Evolutionary conservation across 2,888 invertebrate genomes (phyloP).

Genomic region (Spisula subtruncata): DNA sequence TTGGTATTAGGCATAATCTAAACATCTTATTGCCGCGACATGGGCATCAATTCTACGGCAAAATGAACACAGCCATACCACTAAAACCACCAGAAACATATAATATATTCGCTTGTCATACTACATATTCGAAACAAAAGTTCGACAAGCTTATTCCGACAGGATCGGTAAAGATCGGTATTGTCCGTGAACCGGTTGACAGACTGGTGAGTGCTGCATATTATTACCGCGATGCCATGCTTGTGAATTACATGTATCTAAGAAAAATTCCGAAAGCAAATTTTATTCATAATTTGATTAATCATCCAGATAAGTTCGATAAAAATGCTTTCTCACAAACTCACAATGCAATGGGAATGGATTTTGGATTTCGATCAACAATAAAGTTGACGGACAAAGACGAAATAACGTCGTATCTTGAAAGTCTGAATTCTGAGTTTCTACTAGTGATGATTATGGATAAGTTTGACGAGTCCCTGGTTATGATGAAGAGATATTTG

Average conservation of each 20-base stretch:
- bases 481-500: constrained; percentile 56
- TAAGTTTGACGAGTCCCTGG: constrained; percentile 64
- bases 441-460: constrained; percentile 59
- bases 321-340: constrained; percentile 41
- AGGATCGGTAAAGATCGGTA: constrained; percentile 61
- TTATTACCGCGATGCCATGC: constrained; percentile 49
- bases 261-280: constrained; percentile 36
- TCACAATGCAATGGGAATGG: constrained; percentile 59
- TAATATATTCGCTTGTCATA: constrained; percentile 57
- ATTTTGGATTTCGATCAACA: constrained; percentile 60
- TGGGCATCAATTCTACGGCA: neutral
- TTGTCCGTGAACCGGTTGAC: constrained; percentile 64
- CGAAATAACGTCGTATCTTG: constrained; percentile 48
- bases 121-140: constrained; percentile 40
- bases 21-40: constrained; percentile 46
- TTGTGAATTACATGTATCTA: constrained; percentile 19
- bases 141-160: constrained; percentile 53
- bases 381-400: constrained; percentile 19
- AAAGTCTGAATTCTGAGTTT: constrained; percentile 49
- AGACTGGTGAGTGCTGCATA: constrained; percentile 58
- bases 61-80: neutral
- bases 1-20: constrained; percentile 46
- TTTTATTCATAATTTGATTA: constrained; percentile 53
- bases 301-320: constrained; percentile 56
- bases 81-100: constrained; percentile 33